Evolutionary conservation across 2,888 invertebrate species (phyloP).

Genomic region (Trichopoda pennipes): DNA sequence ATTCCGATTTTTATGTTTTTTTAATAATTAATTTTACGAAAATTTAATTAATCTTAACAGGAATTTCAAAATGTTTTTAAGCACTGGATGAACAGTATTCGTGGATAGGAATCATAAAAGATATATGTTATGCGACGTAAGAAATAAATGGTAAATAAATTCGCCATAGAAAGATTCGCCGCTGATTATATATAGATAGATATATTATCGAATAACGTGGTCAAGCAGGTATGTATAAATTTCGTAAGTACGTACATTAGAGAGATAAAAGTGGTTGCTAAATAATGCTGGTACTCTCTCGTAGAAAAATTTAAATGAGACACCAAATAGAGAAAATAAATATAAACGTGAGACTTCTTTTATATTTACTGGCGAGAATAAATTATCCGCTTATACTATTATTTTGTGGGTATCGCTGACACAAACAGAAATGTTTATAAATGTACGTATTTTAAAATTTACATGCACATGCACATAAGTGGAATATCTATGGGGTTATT

Average conservation of each 20-base stretch:
- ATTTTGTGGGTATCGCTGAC: constrained; percentile 51
- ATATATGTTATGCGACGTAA: too few species aligned
- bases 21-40: too few species aligned
- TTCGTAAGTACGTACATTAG: constrained; percentile 21
- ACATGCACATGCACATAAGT: not conserved
- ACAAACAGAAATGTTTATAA: constrained; percentile 37
- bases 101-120: too few species aligned
- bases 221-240: constrained; percentile 31
- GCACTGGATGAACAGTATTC: too few species aligned
- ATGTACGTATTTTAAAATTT: not conserved
- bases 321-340: constrained; percentile 1
- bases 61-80: too few species aligned
- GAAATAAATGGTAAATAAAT: too few species aligned
- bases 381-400: constrained; percentile 15
- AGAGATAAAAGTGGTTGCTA: not conserved
- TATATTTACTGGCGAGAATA: constrained; percentile 54
- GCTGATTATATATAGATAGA: too few species aligned
- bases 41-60: too few species aligned
- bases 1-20: too few species aligned
- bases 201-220: too few species aligned
- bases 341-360: constrained; percentile 32
- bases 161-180: too few species aligned
- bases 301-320: not conserved
- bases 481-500: too few species aligned
- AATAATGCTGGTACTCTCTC: constrained; percentile 8